Conservation (phyloP, 2,797 vertebrate genomes). For the Morus bassanus region DNA sequence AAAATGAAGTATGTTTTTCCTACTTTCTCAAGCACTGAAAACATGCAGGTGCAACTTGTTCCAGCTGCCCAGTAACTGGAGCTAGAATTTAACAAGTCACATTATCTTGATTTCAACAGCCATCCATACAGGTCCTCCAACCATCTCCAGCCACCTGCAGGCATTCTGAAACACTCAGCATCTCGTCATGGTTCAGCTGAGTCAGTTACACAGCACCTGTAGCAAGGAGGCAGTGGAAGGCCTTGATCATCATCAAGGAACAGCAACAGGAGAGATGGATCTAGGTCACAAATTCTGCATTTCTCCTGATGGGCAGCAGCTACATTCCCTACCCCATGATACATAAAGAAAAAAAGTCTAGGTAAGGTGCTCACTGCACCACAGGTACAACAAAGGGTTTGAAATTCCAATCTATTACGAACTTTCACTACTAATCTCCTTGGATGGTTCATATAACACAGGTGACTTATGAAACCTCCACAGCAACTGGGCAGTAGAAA, state of each 20-base stretch:
- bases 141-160: neutral
- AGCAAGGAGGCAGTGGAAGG: neutral
- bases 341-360: neutral
- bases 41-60: neutral
- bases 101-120: neutral
- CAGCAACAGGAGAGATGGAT: neutral
- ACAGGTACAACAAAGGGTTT: neutral
- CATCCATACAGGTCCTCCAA: neutral
- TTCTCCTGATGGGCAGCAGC: neutral
- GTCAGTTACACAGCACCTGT: neutral
- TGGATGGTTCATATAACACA: fast-evolving
- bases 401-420: neutral
- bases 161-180: neutral
- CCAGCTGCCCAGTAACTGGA: neutral
- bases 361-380: neutral
- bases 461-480: neutral
- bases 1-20: neutral
- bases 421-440: neutral
- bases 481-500: neutral
- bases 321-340: neutral
- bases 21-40: neutral
- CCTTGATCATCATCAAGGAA: neutral
- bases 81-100: neutral
- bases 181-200: neutral
- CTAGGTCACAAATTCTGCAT: neutral